phyloP scores from a whole-genome alignment of 2,888 invertebrate species.

The Xiphydria camelus region DNA sequence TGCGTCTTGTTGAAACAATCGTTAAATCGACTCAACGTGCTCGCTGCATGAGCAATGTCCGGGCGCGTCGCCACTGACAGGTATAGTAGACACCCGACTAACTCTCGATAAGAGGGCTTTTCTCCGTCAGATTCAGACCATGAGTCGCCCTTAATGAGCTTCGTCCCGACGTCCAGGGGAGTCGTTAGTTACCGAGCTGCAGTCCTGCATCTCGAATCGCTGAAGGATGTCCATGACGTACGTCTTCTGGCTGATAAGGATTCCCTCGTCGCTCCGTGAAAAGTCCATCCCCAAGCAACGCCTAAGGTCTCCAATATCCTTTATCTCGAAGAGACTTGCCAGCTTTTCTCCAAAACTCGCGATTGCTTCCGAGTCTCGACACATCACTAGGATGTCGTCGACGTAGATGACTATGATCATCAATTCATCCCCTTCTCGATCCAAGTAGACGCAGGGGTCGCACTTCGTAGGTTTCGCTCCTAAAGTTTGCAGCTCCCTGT shows the following conservation, averaged over 20 bases:
- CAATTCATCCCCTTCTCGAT: neutral
- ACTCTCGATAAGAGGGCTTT: slow-evolving; percentile 15
- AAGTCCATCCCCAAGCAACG: neutral
- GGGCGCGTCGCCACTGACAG: slow-evolving; percentile 14
- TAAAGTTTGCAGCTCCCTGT: neutral
- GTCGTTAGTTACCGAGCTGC: neutral
- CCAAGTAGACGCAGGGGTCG: neutral
- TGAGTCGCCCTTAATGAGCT: too few relatives aligned
- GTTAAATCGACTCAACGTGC: slow-evolving; percentile 12
- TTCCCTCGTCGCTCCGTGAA: neutral
- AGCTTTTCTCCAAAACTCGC: neutral
- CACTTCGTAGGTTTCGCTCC: neutral
- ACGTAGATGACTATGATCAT: neutral
- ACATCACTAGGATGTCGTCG: too few relatives aligned
- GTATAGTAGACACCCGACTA: slow-evolving; percentile 17
- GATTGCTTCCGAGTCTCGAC: too few relatives aligned
- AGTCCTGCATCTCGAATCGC: neutral
- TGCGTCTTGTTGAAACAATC: slow-evolving; percentile 9
- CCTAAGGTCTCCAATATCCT: neutral
- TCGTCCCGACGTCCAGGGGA: too few relatives aligned
- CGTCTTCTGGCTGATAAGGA: neutral
- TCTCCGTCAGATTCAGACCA: too few relatives aligned
- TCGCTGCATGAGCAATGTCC: slow-evolving; percentile 17
- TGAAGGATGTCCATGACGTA: neutral
- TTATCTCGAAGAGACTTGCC: neutral